Evolutionary conservation across 2,113 vertebrate species (phyloP), one percentile per base, ranked within the genome.

Genomic region (Nymphicus hollandicus): DNA sequence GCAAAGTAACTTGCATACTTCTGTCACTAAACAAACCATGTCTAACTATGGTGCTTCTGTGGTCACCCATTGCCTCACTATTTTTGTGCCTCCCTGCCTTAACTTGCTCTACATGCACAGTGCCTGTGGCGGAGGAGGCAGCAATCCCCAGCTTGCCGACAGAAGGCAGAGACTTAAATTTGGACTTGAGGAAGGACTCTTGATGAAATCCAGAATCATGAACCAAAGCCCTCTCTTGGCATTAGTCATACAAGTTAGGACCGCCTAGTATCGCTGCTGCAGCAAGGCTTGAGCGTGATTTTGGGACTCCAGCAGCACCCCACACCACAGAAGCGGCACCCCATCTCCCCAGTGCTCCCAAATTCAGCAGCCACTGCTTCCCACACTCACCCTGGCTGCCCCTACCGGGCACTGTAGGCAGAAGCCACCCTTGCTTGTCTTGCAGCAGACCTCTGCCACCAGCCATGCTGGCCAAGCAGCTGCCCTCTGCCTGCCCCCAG

Each of bases 1-100:
- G 80, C 86, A 89, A 87, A 95, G 50, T 13, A 66, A 56, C 78
- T 94, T 53, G 44, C 91, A 88, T 97, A 46, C 92, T 92, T 95
- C 66, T 94, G 95, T 80, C 92, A 58, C 88, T 91, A 65, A 91
- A 66, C 20, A 96, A 93, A 76, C 79, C 90, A 64, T 50, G 52
- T 94, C 93, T 96, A 95, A 95, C 91, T 88, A 7, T 84, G 92
- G 81, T 88, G 37, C 77, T 91, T 87, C 85, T 95, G 96, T 81
- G 95, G 95, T 95, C 73, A 84, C 61, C 79, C 86, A 10, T 41
- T 52, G 70, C 90, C 83, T 69, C 88, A 44, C 80, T 94, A 61
- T 87, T 94, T 96, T 90, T 89, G 52, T 92, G 65, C 86, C 65
- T 93, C 55, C 24, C 39, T 83, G 69, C 72, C 86, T 89, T n/a